Evolutionary conservation across 2,888 invertebrate genomes (phyloP).

Genomic region (Nomada goodeniana): DNA sequence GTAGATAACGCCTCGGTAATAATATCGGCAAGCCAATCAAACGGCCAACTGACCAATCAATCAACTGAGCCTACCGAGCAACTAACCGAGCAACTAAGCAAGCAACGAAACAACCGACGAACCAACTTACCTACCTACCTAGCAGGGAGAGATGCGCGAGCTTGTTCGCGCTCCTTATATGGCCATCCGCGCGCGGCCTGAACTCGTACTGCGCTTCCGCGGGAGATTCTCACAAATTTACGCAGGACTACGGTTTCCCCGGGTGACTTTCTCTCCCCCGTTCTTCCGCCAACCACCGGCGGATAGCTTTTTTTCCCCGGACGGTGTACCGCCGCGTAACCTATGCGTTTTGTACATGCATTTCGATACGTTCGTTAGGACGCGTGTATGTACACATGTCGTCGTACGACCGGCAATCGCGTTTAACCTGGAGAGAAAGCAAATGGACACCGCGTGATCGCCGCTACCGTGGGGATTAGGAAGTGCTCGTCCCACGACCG

Average conservation of each 20-base stretch:
- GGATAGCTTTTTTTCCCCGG: conserved; percentile 32
- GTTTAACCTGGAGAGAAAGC: conserved; percentile 50
- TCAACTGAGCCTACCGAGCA: conserved; percentile 50
- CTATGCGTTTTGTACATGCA: conserved; percentile 50
- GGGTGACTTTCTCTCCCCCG: conserved; percentile 60
- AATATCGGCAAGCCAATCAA: conserved; percentile 54
- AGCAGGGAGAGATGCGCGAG: conserved; percentile 80
- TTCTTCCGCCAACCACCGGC: conserved; percentile 14
- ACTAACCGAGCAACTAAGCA: conserved; percentile 58
- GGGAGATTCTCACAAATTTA: conserved; percentile 78
- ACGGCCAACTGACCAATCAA: conserved; percentile 54
- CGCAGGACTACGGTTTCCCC: conserved; percentile 71
- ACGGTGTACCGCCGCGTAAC: conserved; percentile 19
- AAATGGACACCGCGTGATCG: conserved; percentile 28
- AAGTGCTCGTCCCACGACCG: conserved; percentile 10
- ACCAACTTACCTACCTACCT: conserved; percentile 67
- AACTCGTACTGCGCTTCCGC: conserved; percentile 75
- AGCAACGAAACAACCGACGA: conserved; percentile 54
- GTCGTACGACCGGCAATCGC: conserved; percentile 26
- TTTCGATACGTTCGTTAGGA: conserved; percentile 50
- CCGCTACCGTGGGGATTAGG: conserved; percentile 34
- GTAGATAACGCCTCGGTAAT: conserved; percentile 55
- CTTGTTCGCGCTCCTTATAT: conserved; percentile 83
- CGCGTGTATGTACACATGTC: conserved; percentile 32
- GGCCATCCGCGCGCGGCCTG: conserved; percentile 80